Evolutionary conservation across 2,113 vertebrate species (phyloP), one percentile per base, ranked within the genome.

Genomic region (Leptosomus discolor): DNA sequence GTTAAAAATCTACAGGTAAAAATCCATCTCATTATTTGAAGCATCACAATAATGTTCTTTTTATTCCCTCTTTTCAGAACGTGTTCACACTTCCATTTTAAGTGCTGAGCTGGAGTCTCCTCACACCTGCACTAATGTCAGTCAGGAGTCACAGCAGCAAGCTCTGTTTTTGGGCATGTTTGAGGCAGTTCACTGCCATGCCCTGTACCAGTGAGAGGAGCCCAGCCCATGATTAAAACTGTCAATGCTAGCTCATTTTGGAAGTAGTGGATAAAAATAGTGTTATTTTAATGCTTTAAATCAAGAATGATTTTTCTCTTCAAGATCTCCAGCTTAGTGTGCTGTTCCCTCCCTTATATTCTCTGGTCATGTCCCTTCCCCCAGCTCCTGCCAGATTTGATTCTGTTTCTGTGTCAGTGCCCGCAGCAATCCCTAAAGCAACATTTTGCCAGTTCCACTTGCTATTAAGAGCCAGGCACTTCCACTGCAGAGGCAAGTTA

Each of bases 401-500:
- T 95, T 92, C 63, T 84, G 23, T 90, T 88, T 91, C 79, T 89
- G 20, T 92, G 94, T 90, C 58, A 77, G 46, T 60, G 96, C 85
- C 71, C 92, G 54, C 86, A 73, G 82, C 64, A 92, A 85, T 88
- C 73, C 71, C 80, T 93, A 13, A 61, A 88, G 85, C 92, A 86
- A 85, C 69, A 71, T 94, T 88, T 94, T 90, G 56, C 65, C 87
- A 65, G 36, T 85, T 85, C 37, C 54, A 88, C 16, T 60, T 77
- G 48, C 75, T 95, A 58, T 92, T 92, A 87, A 96, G 95, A 95
- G 61, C 41, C 46, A 91, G 50, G 15, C 50, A 43, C 21, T 84
- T 68, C 69, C 87, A 88, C 80, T 64, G 91, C 73, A 60, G 34
- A 87, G 71, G 37, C 1, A 0, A 93, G n/a, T 78, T 58, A 83